phyloP scores from a whole-genome alignment of 2,888 invertebrate species.

The Pristionchus japonicus region DNA sequence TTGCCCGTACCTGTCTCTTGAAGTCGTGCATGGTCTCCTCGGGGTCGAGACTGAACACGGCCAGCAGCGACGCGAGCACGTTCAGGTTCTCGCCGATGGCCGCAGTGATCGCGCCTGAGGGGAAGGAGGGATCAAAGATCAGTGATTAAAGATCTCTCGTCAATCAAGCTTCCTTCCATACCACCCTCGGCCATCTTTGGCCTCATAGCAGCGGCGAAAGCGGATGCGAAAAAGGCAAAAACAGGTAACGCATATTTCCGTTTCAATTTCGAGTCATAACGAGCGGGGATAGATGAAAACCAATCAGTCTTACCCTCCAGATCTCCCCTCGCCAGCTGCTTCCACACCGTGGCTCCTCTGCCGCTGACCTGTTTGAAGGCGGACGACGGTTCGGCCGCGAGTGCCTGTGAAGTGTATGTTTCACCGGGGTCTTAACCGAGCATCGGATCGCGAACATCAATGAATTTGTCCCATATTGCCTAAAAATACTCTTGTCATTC shows the following conservation, averaged over 20 bases:
- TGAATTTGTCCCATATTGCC: not conserved
- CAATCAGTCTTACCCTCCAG: slow-evolving; percentile 51
- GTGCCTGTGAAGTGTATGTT: not conserved
- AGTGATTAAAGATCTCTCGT: not conserved
- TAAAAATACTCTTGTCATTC: too few species aligned
- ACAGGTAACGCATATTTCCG: too few species aligned
- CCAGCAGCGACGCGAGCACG: slow-evolving; percentile 53
- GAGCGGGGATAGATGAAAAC: too few species aligned
- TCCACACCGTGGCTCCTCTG: slow-evolving; percentile 50
- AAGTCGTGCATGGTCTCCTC: slow-evolving; percentile 51
- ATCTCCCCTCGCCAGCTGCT: slow-evolving; percentile 54
- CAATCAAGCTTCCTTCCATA: too few species aligned
- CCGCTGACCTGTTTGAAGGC: not conserved
- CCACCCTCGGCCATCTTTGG: too few species aligned
- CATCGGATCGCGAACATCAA: not conserved
- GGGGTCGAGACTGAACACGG: slow-evolving; percentile 54
- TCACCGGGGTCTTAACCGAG: not conserved
- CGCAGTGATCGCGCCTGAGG: slow-evolving; percentile 7
- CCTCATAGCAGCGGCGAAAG: too few species aligned
- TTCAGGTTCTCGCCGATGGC: slow-evolving; percentile 44
- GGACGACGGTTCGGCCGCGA: not conserved
- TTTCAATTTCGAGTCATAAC: too few species aligned
- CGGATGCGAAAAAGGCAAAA: too few species aligned
- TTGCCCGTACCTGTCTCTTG: slow-evolving; percentile 51
- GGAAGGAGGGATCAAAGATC: not conserved